Conservation (phyloP, 2,113 vertebrate species). For the Pteruthius melanotis region DNA sequence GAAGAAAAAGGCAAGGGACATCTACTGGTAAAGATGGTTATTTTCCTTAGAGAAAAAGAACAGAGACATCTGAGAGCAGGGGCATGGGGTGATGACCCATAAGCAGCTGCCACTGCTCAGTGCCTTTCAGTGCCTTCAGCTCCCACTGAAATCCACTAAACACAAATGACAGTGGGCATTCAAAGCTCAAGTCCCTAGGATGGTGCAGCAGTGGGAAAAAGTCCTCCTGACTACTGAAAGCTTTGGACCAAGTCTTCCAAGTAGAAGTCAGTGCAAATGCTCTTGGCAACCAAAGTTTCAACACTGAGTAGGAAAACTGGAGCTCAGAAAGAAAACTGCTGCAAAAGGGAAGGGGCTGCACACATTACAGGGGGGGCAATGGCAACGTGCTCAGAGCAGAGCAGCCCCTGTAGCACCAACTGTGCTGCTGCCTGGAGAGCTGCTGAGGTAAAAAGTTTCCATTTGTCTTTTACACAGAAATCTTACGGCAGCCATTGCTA, state of each 20-base stretch:
- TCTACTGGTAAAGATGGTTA: neutral
- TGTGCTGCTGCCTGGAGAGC: neutral
- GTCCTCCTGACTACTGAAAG: neutral
- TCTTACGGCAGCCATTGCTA: neutral
- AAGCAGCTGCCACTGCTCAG: neutral
- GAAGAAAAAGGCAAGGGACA: neutral
- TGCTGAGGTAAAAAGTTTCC: neutral
- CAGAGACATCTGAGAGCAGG: neutral
- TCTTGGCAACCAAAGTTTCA: neutral
- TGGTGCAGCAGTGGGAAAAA: neutral
- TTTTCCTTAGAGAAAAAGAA: neutral
- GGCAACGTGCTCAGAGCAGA: neutral
- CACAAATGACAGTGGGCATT: neutral
- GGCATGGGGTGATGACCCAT: neutral
- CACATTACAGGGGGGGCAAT: neutral
- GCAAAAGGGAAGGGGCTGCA: neutral
- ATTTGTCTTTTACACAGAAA: neutral
- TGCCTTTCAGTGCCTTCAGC: too few species aligned
- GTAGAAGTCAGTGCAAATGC: neutral
- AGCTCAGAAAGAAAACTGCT: neutral
- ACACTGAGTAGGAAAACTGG: neutral
- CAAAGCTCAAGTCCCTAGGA: neutral
- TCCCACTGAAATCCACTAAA: neutral
- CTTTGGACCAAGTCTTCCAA: neutral
- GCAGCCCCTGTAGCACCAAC: neutral